A percentile compares a stretch with the other conserved stretches of the same genome.
These are phyloP conservation scores for Mixornis gularis DNA, from an alignment of 2,113 vertebrate species.

Conservation along the genomic window DNA sequence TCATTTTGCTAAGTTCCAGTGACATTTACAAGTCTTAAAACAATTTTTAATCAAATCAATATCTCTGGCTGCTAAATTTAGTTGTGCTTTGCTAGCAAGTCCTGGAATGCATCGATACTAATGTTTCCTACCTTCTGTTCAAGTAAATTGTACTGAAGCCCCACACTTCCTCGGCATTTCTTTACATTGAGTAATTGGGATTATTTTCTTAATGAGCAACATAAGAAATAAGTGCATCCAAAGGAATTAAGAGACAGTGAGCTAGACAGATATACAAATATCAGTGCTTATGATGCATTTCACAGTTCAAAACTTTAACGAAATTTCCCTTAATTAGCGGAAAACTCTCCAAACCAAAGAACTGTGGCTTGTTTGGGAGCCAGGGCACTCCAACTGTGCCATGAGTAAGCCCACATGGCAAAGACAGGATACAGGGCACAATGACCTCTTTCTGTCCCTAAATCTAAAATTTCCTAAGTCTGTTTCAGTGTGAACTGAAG, in stretches of 20 bases:
- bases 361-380: background rate
- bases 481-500: background rate
- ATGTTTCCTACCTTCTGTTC: conserved; percentile 72
- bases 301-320: background rate
- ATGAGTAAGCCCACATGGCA: rapidly evolving
- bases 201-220: conserved; percentile 47
- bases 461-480: background rate
- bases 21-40: conserved; percentile 86
- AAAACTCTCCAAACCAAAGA: background rate
- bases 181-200: conserved; percentile 63
- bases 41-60: conserved; percentile 85
- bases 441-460: background rate
- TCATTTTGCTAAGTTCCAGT: conserved; percentile 81
- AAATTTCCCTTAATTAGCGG: conserved; percentile 32
- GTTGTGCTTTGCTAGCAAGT: conserved; percentile 70
- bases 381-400: background rate
- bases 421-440: background rate
- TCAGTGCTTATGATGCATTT: background rate
- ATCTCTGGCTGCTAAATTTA: conserved; percentile 77
- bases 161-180: conserved; percentile 59
- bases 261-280: conserved; percentile 17
- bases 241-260: conserved; percentile 38
- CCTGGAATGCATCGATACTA: conserved; percentile 64
- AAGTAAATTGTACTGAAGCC: conserved; percentile 50
- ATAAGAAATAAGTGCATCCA: conserved; percentile 31